Evolutionary conservation across 1,140 invertebrate genomes (phyloP), one percentile per base, ranked within the genome.

Genomic region (Drosophila sucinea): DNA sequence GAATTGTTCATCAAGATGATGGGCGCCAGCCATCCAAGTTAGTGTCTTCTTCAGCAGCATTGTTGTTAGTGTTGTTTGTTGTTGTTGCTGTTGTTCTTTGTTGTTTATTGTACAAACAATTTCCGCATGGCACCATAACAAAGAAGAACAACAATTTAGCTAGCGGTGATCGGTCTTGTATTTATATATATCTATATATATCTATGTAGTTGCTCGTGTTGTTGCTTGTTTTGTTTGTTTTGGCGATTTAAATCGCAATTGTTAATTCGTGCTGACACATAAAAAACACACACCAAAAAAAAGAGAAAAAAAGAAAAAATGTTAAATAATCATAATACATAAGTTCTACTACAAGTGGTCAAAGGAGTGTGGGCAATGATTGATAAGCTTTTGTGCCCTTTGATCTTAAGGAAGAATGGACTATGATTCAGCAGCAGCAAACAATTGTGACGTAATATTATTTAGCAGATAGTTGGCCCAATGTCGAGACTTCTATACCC

Each of bases 221-320:
- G 47, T 44, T 60, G 72, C 25, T 79, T 67, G 67, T 75, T 64
- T 68, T 76, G 68, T 83, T 85, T 77, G 69, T 65, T 47, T 62
- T 80, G 68, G 68, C 65, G 70, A 87, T 87, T 81, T 85, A 77
- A 80, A 77, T 70, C 75, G 60, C 64, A 71, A 66, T 70, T 62
- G 51, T 66, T 85, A 85, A 84, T 85, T 87, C 83, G 83, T 89
- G 83, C 79, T 89, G 83, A 83, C 76, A 87, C 58, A 87, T 67
- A 86, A 87, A 77, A 55, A 69, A 47, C 8, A 38, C 35, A 38
- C 33, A 11, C 35, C 2, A 68, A 25, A 69, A 56, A 73, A 38
- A 7, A 61, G 27, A 67, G 57, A 8, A 75, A 66, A 61, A 41
- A 1, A 29, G 44, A 44, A 63, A 29, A 63, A 23, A 27, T 33